Conservation (phyloP, 2,113 vertebrate genomes). For the Salvator merianae region DNA sequence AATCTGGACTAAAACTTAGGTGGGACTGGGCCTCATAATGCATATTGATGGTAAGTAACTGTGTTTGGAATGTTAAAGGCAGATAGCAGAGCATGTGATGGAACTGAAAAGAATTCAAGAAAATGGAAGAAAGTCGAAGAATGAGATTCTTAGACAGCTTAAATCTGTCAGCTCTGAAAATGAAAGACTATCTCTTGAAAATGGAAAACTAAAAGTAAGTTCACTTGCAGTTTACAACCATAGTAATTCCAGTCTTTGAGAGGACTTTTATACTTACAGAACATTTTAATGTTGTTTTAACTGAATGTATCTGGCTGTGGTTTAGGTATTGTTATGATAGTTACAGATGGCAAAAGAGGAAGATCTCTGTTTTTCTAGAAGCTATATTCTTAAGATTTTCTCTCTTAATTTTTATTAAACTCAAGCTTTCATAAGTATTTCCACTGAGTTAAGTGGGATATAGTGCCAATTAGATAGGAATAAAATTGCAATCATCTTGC, state of each 20-base stretch:
- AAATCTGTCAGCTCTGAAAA: slow-evolving; percentile 76
- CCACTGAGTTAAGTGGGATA: background rate
- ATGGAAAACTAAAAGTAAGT: slow-evolving; percentile 81
- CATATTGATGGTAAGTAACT: slow-evolving; percentile 11
- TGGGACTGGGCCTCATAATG: too few relatives aligned
- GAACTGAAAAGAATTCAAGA: slow-evolving; percentile 74
- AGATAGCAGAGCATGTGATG: slow-evolving; percentile 74
- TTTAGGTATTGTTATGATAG: background rate
- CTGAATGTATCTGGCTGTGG: background rate
- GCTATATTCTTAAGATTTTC: background rate
- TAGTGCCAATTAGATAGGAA: background rate
- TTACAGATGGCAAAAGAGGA: background rate
- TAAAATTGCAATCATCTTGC: background rate
- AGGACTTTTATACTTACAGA: background rate
- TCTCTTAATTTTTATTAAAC: too few relatives aligned
- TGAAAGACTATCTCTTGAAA: slow-evolving; percentile 74
- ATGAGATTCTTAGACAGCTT: slow-evolving; percentile 73
- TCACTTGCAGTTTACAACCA: slow-evolving; percentile 12
- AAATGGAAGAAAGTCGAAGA: slow-evolving; percentile 63
- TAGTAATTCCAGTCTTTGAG: background rate
- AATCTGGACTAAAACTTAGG: too few relatives aligned
- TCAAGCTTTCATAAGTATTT: background rate
- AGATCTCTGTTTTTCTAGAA: background rate
- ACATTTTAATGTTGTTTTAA: background rate
- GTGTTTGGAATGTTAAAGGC: slow-evolving; percentile 71